Percentiles rank a stretch among this genome's conserved stretches.
Evolutionary conservation across 2,113 vertebrate genomes (phyloP).

Genomic region (Zosterops lateralis): DNA sequence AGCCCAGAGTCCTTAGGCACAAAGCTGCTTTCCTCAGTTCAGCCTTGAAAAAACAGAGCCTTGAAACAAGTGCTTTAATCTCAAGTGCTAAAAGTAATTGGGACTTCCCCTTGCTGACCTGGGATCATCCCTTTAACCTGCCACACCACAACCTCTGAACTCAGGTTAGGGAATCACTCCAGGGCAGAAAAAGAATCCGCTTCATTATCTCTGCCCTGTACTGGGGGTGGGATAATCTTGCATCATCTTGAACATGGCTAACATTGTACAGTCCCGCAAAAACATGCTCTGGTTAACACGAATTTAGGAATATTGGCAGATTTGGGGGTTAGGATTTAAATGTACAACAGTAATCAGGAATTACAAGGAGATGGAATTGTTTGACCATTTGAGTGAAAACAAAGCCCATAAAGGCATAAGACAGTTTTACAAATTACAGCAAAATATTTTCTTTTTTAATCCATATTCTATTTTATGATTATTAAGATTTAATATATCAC

Average conservation of each 20-base stretch:
- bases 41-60: background rate
- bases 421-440: background rate
- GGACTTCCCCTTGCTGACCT: background rate
- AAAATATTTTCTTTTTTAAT: background rate
- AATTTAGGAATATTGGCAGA: background rate
- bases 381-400: background rate
- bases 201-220: background rate
- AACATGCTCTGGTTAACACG: background rate
- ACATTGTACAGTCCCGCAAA: background rate
- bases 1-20: background rate
- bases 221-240: rapidly evolving
- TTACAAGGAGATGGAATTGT: background rate
- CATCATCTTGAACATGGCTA: background rate
- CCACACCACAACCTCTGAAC: background rate
- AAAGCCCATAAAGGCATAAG: rapidly evolving
- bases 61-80: background rate
- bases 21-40: background rate
- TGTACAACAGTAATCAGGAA: background rate
- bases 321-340: background rate
- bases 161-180: background rate
- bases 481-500: background rate
- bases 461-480: background rate
- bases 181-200: background rate
- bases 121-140: background rate
- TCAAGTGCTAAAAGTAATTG: background rate